Evolutionary conservation across 2,113 vertebrate species (phyloP).

Genomic region (Istiophorus platypterus): DNA sequence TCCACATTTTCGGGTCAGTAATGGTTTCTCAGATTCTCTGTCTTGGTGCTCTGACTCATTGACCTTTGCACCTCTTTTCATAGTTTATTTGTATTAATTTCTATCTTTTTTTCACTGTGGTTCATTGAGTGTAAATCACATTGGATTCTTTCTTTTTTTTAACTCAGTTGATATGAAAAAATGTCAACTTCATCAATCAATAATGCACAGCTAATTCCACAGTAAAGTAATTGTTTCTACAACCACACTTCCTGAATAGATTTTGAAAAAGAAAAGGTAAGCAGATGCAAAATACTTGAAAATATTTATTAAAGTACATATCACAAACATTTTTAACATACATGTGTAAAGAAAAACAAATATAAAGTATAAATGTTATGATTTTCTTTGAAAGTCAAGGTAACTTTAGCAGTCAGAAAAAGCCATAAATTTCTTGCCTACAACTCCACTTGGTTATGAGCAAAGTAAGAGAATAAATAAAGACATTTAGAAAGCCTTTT

Average conservation of each 20-base stretch:
- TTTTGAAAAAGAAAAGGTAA: slow-evolving; percentile 21
- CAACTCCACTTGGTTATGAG: slow-evolving; percentile 68
- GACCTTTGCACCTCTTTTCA: background rate
- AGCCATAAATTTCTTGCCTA: slow-evolving; percentile 59
- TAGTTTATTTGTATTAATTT: background rate
- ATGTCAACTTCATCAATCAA: background rate
- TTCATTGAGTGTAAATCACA: background rate
- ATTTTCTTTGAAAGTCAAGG: slow-evolving; percentile 66
- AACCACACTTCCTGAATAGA: background rate
- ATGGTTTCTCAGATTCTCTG: background rate
- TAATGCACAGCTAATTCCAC: background rate
- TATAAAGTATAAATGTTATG: slow-evolving; percentile 75
- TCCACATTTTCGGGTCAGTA: background rate
- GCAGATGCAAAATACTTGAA: slow-evolving; percentile 59
- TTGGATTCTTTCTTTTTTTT: too few species aligned
- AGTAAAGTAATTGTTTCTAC: background rate
- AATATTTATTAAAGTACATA: slow-evolving; percentile 84
- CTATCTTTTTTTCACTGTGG: background rate
- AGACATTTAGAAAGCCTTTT: slow-evolving; percentile 36
- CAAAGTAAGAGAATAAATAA: slow-evolving; percentile 79
- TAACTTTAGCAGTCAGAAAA: slow-evolving; percentile 71
- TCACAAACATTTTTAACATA: slow-evolving; percentile 66
- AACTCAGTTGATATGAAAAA: background rate
- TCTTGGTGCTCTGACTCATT: background rate
- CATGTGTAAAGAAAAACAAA: slow-evolving; percentile 68